Evolutionary conservation across 2,888 invertebrate species (phyloP).

Genomic region (Drosophila melanocephala): DNA sequence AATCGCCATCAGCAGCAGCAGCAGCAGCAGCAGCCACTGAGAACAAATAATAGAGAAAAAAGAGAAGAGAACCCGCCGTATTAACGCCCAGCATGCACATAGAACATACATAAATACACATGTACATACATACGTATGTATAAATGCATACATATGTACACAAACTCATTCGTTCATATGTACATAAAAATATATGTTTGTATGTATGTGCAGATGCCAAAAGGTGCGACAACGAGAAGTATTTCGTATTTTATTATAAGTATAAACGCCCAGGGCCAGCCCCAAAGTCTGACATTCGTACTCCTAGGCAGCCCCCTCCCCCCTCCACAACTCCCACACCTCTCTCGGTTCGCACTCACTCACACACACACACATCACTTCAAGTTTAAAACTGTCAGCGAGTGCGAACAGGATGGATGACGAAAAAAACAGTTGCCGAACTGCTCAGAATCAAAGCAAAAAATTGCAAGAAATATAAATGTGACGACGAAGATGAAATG

Average conservation of each 20-base stretch:
- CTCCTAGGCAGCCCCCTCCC: constrained; percentile 12
- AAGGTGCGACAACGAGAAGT: constrained; percentile 75
- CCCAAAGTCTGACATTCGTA: constrained; percentile 62
- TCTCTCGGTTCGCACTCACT: background rate
- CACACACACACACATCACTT: constrained; percentile 21
- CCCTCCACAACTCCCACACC: constrained; percentile 2
- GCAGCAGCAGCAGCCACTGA: constrained; percentile 44
- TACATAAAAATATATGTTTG: constrained; percentile 23
- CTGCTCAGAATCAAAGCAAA: constrained; percentile 69
- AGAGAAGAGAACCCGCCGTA: constrained; percentile 47
- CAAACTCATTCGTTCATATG: constrained; percentile 11
- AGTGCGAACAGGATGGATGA: constrained; percentile 35
- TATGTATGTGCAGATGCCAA: constrained; percentile 57
- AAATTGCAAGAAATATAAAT: constrained; percentile 71
- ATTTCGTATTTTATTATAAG: constrained; percentile 75
- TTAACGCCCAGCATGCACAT: constrained; percentile 40
- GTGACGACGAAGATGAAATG: constrained; percentile 62
- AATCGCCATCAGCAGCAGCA: constrained; percentile 48
- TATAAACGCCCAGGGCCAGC: constrained; percentile 73
- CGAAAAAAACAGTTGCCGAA: constrained; percentile 35
- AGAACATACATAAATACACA: constrained; percentile 35
- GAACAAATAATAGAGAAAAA: constrained; percentile 59
- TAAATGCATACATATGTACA: constrained; percentile 11
- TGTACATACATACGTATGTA: constrained; percentile 31
- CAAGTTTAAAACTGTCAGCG: constrained; percentile 40